A percentile compares a stretch with the other conserved stretches of the same genome.
These are phyloP conservation scores for Lepus americanus DNA, from an alignment of 2,113 vertebrate species.

Conservation along the genomic window DNA sequence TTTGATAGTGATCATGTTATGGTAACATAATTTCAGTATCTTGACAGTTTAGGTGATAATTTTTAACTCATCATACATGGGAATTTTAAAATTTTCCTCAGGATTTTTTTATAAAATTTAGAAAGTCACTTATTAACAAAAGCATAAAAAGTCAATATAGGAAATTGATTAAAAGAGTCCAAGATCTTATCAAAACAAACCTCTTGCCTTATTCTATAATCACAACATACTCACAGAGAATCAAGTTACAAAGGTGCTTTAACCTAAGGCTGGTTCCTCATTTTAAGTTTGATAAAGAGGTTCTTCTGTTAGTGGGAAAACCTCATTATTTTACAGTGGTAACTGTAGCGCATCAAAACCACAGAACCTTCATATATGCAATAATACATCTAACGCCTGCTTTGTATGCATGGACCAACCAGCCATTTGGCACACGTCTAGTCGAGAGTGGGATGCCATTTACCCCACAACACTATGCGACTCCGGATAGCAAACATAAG, in stretches of 20 bases:
- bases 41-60: background rate
- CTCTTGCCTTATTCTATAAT: slow-evolving; percentile 60
- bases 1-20: slow-evolving; percentile 46
- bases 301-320: background rate
- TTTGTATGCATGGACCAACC: slow-evolving; percentile 85
- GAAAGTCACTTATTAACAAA: slow-evolving; percentile 65
- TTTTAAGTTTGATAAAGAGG: slow-evolving; percentile 63
- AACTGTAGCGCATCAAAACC: slow-evolving; percentile 63
- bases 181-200: slow-evolving; percentile 65
- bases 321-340: slow-evolving; percentile 70
- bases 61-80: slow-evolving; percentile 12
- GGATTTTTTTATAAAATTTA: slow-evolving; percentile 53
- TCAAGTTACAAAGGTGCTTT: slow-evolving; percentile 55
- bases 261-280: slow-evolving; percentile 59
- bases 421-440: slow-evolving; percentile 84
- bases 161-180: background rate
- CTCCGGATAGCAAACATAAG: slow-evolving; percentile 84
- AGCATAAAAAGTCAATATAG: slow-evolving; percentile 46
- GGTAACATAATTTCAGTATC: slow-evolving; percentile 50
- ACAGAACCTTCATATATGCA: slow-evolving; percentile 72
- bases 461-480: slow-evolving; percentile 82
- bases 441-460: slow-evolving; percentile 86
- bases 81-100: slow-evolving; percentile 34
- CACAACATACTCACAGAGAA: slow-evolving; percentile 59
- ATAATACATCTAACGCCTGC: slow-evolving; percentile 78